Base-by-base conservation (phyloP, 2,888 invertebrate genomes). In the Notodonta dromedarius region DNA sequence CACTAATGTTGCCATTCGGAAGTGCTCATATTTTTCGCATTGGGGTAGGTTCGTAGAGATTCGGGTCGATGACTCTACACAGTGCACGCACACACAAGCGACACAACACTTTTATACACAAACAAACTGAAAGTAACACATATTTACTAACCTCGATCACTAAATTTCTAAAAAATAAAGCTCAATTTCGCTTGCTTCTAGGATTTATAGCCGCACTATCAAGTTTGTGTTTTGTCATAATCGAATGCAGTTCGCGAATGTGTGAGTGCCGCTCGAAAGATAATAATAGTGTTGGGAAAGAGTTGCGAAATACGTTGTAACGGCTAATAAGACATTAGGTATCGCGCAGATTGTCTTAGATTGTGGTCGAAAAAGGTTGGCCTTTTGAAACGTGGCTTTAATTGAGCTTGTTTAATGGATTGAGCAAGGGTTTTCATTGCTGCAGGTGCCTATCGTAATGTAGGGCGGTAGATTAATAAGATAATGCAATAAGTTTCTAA, bases 41-140 rank as follows among this genome's bases (percentile, higher is more conserved):
- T 91, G 91, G 89, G 91, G 88, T 91, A 92, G 92, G 92, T 89
- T 89, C 82, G 74, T 69, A 70, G 68, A 82, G 87, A 85, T 84
- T 84, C 86, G 84, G 91, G 90, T 91, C 91, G 86, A 84, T 85
- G 91, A 90, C 92, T 88, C 71, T 72, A 78, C 78, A 70, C 79
- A 78, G 62, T 62, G 53, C 79, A 74, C 82, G 71, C 77, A 79
- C 76, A 78, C 68, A 44, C 53, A 69, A 70, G 46, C 56, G 66
- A 63, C 65, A 73, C 71, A 74, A 72, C 70, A 74, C 76, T 78
- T 73, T 78, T 76, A 79, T 76, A 77, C 69, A 66, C 61, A 51
- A 16, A 62, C 75, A 60, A 76, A 64, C 13, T 42, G 55, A 56
- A 35, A 8, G 13, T n/a, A 63, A 55, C 71, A 67, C 8, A 40